Base-by-base conservation (phyloP, 2,113 vertebrate species). In the Saguinus midas region DNA sequence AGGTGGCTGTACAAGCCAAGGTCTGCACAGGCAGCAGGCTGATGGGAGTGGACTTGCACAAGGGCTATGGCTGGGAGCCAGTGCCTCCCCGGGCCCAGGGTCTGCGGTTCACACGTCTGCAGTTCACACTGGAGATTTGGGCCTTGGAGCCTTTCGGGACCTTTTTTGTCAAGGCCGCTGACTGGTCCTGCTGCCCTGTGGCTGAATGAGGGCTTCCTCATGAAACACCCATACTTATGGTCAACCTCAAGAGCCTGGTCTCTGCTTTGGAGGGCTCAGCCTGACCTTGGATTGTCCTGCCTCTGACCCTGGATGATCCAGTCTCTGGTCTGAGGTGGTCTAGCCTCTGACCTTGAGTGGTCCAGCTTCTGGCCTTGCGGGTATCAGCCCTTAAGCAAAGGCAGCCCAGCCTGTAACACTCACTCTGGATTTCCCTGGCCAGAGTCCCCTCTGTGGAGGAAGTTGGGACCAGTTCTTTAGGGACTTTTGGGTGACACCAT, bases 401-500 rank as follows among this genome's bases (percentile, higher is more conserved):
- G 64, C 32, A 32, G n/a, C 25, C 70, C 64, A 72, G 83, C 52
- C 50, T 23, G n/a, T 45, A 27, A 35, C 16, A 23, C 55, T 79
- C 66, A 86, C 45, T 66, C 66, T 43, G 1, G 35, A 8, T 90
- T 80, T 79, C 68, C 55, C 80, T 50, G 27, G 76, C 57, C 89
- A 13, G 23, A 78, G 43, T 58, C 55, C 84, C 52, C 29, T 40
- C 58, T 52, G 11, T 13, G 72, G 66, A 73, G 90, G 88, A 97
- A 97, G 64, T 91, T 87, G 80, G 57, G 92, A 37, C 32, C 8
- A 12, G 14, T 61, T 80, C 88, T 78, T 61, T 40, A 73, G 94
- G 97, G 96, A 96, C 86, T 98, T 98, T 97, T 43, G 89, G 91
- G 85, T 96, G 97, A 98, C 18, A 18, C 21, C 87, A 85, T 61